Percentiles rank a stretch among this genome's conserved stretches.
Conservation (phyloP, 2,888 invertebrate genomes). For the Anthrax anthrax region DNA sequence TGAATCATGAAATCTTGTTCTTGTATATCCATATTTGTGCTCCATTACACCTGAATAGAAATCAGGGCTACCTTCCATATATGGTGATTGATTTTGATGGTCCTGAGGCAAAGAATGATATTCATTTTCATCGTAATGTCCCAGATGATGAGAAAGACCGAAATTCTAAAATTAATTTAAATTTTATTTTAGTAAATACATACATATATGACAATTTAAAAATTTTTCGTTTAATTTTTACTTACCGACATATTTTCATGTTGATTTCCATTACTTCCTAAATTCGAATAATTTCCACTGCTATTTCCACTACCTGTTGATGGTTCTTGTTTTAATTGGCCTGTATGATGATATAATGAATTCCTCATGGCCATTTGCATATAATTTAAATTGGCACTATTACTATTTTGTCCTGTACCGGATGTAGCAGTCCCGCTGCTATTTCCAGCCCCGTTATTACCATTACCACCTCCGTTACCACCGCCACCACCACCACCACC, state of each 20-base stretch:
- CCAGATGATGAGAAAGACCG: constrained; percentile 15
- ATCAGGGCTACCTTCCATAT: constrained; percentile 16
- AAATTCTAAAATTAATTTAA: constrained; percentile 11
- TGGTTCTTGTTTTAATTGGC: constrained; percentile 32
- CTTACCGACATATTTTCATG: constrained; percentile 14
- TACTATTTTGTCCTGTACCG: constrained; percentile 24
- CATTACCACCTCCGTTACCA: constrained; percentile 34
- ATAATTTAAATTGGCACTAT: constrained; percentile 26
- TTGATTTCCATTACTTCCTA: constrained; percentile 9
- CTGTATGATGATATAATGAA: constrained; percentile 22
- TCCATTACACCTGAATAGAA: constrained; percentile 18
- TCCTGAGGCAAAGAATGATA: constrained; percentile 18
- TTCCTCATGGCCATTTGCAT: constrained; percentile 28
- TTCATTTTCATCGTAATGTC: constrained; percentile 18
- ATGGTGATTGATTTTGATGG: constrained; percentile 18
- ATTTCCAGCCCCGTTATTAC: constrained; percentile 21
- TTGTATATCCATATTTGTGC: constrained; percentile 21
- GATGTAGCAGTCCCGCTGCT: constrained; percentile 10
- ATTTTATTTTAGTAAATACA: too few species aligned
- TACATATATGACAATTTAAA: too few species aligned
- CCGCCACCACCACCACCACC: constrained; percentile 23
- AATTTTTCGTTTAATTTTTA: background rate
- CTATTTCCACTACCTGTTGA: constrained; percentile 3
- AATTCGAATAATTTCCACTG: constrained; percentile 13
- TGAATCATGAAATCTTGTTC: constrained; percentile 32